Conservation (phyloP, 2,888 invertebrate genomes). For the Tetranychus piercei region DNA sequence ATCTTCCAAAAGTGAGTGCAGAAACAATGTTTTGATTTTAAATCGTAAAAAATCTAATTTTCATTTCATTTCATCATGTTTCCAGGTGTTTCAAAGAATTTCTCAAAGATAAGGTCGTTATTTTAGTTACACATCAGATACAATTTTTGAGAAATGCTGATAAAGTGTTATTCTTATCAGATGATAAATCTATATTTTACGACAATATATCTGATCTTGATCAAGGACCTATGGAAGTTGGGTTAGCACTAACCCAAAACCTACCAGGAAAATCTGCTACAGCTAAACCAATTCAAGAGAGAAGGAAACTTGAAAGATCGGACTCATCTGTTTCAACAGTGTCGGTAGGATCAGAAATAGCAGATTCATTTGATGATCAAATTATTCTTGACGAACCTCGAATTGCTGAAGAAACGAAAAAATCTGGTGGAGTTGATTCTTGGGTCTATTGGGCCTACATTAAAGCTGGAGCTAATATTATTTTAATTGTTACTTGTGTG, state of each 20-base stretch:
- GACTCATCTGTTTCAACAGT: neutral
- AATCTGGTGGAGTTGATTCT: neutral
- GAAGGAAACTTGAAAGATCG: neutral
- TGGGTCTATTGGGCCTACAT: slow-evolving; percentile 17
- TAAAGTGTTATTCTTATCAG: slow-evolving; percentile 34
- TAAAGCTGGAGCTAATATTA: slow-evolving; percentile 15
- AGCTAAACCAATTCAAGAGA: neutral
- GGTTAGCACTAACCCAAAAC: neutral
- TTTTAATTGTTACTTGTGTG: slow-evolving; percentile 1
- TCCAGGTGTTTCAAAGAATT: slow-evolving; percentile 25
- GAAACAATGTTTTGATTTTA: slow-evolving; percentile 23
- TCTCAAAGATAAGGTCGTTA: slow-evolving; percentile 33
- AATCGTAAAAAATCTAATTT: slow-evolving; percentile 28
- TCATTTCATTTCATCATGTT: neutral
- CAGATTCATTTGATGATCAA: neutral
- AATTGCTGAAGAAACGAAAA: neutral
- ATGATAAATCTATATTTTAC: slow-evolving; percentile 22
- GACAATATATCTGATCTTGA: neutral
- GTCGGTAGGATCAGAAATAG: neutral
- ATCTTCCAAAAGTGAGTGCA: slow-evolving; percentile 11
- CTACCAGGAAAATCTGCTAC: neutral
- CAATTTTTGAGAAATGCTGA: slow-evolving; percentile 35
- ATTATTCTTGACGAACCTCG: neutral
- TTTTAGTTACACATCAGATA: slow-evolving; percentile 39
- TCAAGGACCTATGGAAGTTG: neutral